Percentiles rank a stretch among this genome's conserved stretches.
Evolutionary conservation across 2,113 vertebrate species (phyloP).

Genomic region (Taurulus bubalis): DNA sequence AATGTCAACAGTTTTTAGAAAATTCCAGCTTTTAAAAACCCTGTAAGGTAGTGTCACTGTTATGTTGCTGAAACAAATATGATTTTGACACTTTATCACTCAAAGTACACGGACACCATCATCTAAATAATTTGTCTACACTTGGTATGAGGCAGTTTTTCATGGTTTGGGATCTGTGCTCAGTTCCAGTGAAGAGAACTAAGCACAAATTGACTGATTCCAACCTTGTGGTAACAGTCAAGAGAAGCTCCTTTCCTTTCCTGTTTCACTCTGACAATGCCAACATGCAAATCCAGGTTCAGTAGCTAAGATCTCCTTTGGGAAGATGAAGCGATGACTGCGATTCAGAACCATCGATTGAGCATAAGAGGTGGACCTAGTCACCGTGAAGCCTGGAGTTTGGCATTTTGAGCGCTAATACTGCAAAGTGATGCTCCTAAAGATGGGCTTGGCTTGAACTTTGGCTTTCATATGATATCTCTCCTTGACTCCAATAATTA

Average conservation of each 20-base stretch:
- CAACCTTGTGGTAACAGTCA: neutral
- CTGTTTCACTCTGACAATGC: neutral
- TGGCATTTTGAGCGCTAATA: no score
- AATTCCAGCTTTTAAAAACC: no score
- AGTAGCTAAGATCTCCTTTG: neutral
- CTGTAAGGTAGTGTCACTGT: neutral
- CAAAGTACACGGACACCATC: neutral
- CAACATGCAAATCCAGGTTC: neutral
- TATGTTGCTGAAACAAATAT: neutral
- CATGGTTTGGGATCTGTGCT: neutral
- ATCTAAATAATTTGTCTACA: neutral
- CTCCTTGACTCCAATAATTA: slow-evolving; percentile 15
- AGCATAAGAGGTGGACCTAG: no score
- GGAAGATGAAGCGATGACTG: neutral
- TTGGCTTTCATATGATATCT: slow-evolving; percentile 45
- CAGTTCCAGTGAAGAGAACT: neutral
- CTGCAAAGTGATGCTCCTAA: no score
- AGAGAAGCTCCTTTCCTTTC: neutral
- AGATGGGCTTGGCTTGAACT: no score
- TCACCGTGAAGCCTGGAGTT: no score
- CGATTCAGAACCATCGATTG: no score
- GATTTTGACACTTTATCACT: neutral
- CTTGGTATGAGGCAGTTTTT: neutral
- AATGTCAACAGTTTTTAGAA: neutral
- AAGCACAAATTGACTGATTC: no score